These are phyloP conservation scores for Cheilosia vernalis DNA, from an alignment of 2,888 invertebrate species.

Conservation along the genomic window DNA sequence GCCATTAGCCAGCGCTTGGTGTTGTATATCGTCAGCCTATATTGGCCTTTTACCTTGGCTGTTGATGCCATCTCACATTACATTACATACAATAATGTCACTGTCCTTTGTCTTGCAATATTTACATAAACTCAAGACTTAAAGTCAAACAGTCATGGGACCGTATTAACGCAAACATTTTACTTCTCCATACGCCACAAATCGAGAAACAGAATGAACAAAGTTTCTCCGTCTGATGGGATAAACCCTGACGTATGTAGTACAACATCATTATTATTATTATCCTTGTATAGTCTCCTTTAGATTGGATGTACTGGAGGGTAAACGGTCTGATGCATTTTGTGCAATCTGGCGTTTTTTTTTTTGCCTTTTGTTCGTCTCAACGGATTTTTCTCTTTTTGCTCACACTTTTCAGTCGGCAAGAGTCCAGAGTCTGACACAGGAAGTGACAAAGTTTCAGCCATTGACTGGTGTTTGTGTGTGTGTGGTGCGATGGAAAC, in stretches of 20 bases:
- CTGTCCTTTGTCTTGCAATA: background rate
- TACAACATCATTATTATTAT: constrained; percentile 67
- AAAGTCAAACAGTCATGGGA: constrained; percentile 15
- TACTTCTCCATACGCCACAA: background rate
- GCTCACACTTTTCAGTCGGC: constrained; percentile 45
- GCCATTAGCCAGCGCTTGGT: constrained; percentile 43
- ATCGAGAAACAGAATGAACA: background rate
- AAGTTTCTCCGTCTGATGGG: constrained; percentile 11
- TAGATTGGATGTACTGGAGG: background rate
- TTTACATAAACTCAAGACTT: constrained; percentile 18
- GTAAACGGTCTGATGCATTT: constrained; percentile 68
- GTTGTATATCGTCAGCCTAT: constrained; percentile 13
- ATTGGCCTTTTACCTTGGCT: constrained; percentile 14
- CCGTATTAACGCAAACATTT: background rate
- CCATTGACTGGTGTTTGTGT: constrained; percentile 34
- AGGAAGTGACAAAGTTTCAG: constrained; percentile 66
- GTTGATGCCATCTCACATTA: background rate
- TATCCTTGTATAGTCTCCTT: constrained; percentile 41
- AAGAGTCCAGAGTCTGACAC: constrained; percentile 9
- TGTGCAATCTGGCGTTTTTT: constrained; percentile 39
- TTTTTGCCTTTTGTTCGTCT: constrained; percentile 21
- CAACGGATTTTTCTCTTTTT: constrained; percentile 6
- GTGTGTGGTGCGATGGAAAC: constrained; percentile 34
- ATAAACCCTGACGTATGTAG: constrained; percentile 32
- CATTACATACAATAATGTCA: background rate